Evolutionary conservation across 1,140 invertebrate genomes (phyloP).

Genomic region (Melipona quadrifasciata): DNA sequence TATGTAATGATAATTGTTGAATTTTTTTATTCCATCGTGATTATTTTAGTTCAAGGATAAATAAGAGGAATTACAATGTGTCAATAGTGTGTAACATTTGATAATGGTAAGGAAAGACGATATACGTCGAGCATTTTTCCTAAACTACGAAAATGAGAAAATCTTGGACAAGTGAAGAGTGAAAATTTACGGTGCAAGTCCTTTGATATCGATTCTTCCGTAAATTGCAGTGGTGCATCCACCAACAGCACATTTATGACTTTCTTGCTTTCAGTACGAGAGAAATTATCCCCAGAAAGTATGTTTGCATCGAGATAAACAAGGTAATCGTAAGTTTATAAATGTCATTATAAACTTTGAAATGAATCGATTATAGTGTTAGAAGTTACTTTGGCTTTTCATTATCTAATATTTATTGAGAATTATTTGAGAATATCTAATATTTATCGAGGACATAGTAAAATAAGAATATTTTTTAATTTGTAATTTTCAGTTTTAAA

Average conservation of each 20-base stretch:
- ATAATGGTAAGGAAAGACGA: not conserved
- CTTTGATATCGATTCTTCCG: constrained; percentile 58
- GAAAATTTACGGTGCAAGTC: constrained; percentile 30
- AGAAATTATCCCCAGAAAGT: not conserved
- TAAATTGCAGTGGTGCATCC: constrained; percentile 41
- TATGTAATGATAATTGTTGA: not conserved
- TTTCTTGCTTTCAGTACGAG: constrained; percentile 4
- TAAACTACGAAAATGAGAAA: not conserved
- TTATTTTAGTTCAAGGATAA: not conserved
- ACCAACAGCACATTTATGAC: constrained; percentile 43
- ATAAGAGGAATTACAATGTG: constrained; percentile 13
- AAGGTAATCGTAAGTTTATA: constrained; percentile 15
- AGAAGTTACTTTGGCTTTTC: not conserved
- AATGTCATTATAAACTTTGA: not conserved
- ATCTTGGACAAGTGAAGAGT: not conserved
- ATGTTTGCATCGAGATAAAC: constrained; percentile 20
- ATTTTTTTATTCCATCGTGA: not conserved
- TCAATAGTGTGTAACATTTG: not conserved
- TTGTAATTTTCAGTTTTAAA: not conserved
- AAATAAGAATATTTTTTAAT: not conserved
- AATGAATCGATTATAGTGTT: not conserved
- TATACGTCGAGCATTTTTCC: not conserved
- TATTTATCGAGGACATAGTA: not conserved
- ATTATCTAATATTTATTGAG: not conserved
- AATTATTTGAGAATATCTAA: not conserved